Evolutionary conservation across 2,797 vertebrate genomes (phyloP), one percentile per base, ranked within the genome.

Genomic region (Anniella stebbinsi): DNA sequence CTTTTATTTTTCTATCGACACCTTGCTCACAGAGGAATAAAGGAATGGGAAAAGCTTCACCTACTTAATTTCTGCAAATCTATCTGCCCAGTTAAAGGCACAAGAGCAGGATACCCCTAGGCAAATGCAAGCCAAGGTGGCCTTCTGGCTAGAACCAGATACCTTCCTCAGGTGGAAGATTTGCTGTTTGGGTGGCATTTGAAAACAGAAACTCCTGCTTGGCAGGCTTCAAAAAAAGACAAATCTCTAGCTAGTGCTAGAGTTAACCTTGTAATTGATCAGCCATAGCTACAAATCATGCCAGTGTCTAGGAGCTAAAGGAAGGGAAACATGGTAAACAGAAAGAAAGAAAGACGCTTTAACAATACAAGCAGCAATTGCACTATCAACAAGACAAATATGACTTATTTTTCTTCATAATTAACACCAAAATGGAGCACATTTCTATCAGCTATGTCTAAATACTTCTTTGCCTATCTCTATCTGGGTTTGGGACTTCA

Each of bases 211-310:
- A 84, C 76, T 90, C 88, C 92, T 86, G 38, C 77, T 88, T 93
- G n/a, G 83, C 80, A 86, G 60, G 57, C 41, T 90, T 93, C 15
- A n/a, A 86, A 94, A n/a, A 67, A 91, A 87, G 63, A 93, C 92
- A 95, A 95, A 89, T 92, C 83, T 94, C 88, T 91, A 94, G 45
- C 84, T 75, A 82, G 87, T 70, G 89, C 78, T 91, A 93, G 57
- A 83, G 63, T 90, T 92, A 95, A 15, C 88, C 87, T 94, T 96
- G 33, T 92, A 93, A 95, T 96, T 95, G 93, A 92, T 92, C 88
- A 38, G 78, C 87, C 94, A 81, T 48, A 84, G 89, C 89, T 90
- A 93, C 90, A 93, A 94, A 94, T 94, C 84, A 94, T 30, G 28
- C 75, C 45, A 76, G 72, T 0, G 2, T 94, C 92, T 95, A 84